Evolutionary conservation across 2,888 invertebrate genomes (phyloP).

Genomic region (Scaptomyza parva): DNA sequence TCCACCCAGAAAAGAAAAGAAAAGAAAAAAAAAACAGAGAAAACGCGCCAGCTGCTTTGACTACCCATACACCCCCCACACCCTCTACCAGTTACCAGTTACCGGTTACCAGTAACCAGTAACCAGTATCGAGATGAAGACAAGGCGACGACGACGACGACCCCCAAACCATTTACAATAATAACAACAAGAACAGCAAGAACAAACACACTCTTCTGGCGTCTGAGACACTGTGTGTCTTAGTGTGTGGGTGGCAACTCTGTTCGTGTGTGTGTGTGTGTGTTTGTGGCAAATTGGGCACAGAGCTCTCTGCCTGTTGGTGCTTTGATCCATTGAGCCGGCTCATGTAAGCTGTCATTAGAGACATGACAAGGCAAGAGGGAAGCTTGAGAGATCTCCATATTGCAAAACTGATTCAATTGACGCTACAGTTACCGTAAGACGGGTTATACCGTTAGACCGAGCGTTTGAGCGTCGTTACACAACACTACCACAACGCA

Average conservation of each 20-base stretch:
- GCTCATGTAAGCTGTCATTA: slow-evolving; percentile 40
- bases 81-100: too few species aligned
- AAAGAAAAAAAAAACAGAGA: too few species aligned
- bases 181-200: not conserved
- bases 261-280: not conserved
- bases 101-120: too few species aligned
- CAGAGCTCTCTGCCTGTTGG: not conserved
- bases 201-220: not conserved
- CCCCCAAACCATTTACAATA: slow-evolving; percentile 24
- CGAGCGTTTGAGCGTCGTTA: too few species aligned
- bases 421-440: not conserved
- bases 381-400: slow-evolving; percentile 32
- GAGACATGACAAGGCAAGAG: slow-evolving; percentile 14
- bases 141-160: too few species aligned
- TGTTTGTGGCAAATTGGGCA: slow-evolving; percentile 26
- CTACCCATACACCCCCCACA: too few species aligned
- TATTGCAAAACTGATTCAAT: slow-evolving; percentile 9
- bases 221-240: not conserved
- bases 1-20: slow-evolving; percentile 6
- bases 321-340: slow-evolving; percentile 41
- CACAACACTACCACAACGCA: not conserved
- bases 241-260: not conserved
- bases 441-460: not conserved
- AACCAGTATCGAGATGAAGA: slow-evolving; percentile 16
- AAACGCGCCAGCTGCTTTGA: slow-evolving; percentile 30